phyloP scores from a whole-genome alignment of 2,113 vertebrate genomes.

The Silurus meridionalis region DNA sequence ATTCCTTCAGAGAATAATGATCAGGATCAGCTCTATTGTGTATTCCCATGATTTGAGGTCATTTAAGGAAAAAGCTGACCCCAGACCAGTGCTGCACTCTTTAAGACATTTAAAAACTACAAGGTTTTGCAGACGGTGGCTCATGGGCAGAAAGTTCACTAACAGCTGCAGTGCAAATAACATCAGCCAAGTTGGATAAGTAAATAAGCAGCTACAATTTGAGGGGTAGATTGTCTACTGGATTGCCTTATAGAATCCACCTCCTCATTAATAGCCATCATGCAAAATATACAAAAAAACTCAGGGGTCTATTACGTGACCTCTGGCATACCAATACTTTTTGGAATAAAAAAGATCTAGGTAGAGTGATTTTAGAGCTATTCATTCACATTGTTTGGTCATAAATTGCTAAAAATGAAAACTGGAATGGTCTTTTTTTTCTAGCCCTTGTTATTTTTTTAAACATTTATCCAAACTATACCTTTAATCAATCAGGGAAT shows the following conservation, averaged over 20 bases:
- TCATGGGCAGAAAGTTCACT: neutral
- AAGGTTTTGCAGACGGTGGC: conserved; percentile 11
- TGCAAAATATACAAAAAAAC: neutral
- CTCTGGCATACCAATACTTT: neutral
- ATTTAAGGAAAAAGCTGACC: neutral
- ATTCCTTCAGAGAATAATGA: neutral
- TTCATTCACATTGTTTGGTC: neutral
- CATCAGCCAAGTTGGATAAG: neutral
- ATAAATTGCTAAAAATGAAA: neutral
- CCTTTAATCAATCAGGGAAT: neutral
- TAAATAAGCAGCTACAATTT: neutral
- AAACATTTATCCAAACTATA: neutral
- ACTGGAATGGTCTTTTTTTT: neutral
- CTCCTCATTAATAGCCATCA: neutral
- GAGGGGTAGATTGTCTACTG: neutral
- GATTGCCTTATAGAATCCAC: neutral
- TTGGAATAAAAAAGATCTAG: neutral
- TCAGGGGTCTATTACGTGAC: neutral
- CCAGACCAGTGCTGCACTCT: neutral
- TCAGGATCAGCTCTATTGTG: conserved; percentile 9
- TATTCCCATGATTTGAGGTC: neutral
- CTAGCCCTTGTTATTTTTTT: neutral
- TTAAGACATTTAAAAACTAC: neutral
- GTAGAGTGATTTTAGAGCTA: neutral
- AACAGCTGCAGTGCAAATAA: neutral